Percentiles rank a stretch among this genome's conserved stretches.
Evolutionary conservation across 1,140 invertebrate genomes (phyloP).

Genomic region (Drosophila orosa): DNA sequence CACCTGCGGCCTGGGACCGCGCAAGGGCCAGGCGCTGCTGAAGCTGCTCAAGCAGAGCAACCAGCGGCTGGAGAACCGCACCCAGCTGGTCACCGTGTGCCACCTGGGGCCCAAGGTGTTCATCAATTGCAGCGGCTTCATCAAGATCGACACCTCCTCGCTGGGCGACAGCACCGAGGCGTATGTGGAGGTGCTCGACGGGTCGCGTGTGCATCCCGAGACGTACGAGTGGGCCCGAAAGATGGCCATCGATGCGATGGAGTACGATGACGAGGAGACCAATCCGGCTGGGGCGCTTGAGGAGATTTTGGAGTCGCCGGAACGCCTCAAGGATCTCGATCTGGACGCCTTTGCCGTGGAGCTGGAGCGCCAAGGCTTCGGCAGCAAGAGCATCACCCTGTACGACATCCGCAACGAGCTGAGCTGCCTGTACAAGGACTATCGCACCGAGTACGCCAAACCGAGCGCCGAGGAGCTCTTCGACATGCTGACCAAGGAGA

Average conservation of each 20-base stretch:
- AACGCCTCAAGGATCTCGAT: constrained; percentile 98
- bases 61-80: constrained; percentile 96
- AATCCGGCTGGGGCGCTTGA: constrained; percentile 98
- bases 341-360: constrained; percentile 99
- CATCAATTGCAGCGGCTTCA: constrained; percentile 99
- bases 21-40: constrained; percentile 96
- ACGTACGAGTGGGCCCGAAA: constrained; percentile 99
- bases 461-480: constrained; percentile 95
- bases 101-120: constrained; percentile 99
- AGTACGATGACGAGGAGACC: constrained; percentile 98
- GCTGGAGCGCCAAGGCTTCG: constrained; percentile 97
- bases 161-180: constrained; percentile 96
- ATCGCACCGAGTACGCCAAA: constrained; percentile 91
- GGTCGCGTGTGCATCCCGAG: constrained; percentile 99
- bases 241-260: constrained; percentile 99
- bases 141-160: constrained; percentile 98
- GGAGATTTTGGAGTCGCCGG: constrained; percentile 98
- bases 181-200: constrained; percentile 98
- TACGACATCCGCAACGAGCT: constrained; percentile 99
- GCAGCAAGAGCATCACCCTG: constrained; percentile 98
- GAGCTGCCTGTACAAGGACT: constrained; percentile 97
- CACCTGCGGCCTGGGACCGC: constrained; percentile 97
- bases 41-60: constrained; percentile 97
- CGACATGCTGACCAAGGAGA: constrained; percentile 98
- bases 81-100: constrained; percentile 96